Conservation (phyloP, 1,140 invertebrate species). For the Trichonephila clavipes region DNA sequence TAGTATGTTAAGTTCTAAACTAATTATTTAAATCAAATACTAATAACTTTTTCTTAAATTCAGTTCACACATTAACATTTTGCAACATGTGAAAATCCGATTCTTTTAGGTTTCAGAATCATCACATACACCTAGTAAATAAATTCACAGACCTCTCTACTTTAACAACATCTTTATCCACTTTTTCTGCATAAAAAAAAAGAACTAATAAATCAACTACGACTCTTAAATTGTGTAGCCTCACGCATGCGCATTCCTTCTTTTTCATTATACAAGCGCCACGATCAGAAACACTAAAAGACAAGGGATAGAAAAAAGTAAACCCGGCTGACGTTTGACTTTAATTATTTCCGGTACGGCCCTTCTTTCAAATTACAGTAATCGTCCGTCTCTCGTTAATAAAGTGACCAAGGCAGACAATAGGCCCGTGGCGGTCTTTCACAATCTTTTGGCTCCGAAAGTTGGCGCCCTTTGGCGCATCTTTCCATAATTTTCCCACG, state of each 20-base stretch:
- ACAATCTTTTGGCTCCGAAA: conserved; percentile 33
- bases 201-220: background rate
- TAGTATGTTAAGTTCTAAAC: too few relatives aligned
- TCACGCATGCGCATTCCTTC: background rate
- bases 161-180: too few relatives aligned
- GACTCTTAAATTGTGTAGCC: background rate
- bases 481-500: conserved; percentile 46
- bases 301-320: background rate
- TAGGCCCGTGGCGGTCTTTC: conserved; percentile 36
- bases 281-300: background rate
- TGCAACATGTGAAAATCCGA: too few relatives aligned
- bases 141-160: too few relatives aligned
- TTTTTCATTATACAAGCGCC: background rate
- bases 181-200: too few relatives aligned
- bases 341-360: conserved; percentile 73
- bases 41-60: too few relatives aligned
- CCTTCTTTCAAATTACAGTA: conserved; percentile 58
- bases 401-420: conserved; percentile 54
- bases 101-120: too few relatives aligned
- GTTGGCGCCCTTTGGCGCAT: conserved; percentile 45
- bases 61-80: too few relatives aligned
- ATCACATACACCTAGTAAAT: too few relatives aligned
- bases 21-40: too few relatives aligned
- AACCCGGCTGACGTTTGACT: background rate
- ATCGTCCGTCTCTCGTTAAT: conserved; percentile 55